Base-by-base conservation (phyloP, 1,140 invertebrate genomes). In the Drosophila athabasca region DNA sequence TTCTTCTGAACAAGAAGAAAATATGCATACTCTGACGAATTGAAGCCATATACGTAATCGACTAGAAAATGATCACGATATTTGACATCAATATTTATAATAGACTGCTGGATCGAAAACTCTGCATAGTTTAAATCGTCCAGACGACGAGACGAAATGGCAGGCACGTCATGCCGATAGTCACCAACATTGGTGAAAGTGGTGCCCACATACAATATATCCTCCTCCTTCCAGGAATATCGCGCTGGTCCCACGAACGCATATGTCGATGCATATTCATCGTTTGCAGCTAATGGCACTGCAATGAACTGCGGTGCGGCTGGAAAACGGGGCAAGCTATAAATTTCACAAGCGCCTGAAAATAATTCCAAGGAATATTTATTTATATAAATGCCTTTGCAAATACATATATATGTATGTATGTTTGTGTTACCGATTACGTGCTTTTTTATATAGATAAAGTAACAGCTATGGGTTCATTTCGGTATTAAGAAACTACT, bases 1-100 rank as follows among this genome's bases (percentile, higher is more conserved):
- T 96, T 95, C 91, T 98, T 98, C 92, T 99, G 98, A 19, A 99
- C 97, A 44, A 98, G 95, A 11, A 98, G 94, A 93, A 99, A 98
- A 92, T 99, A 99, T 3, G 97, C 97, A 93, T 97, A 99, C 66
- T 97, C 96, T 81, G 95, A 97, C 2, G 97, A 96, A 92, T 98
- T 97, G 90, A 99, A 99, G 9, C 98, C 98, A 92, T 98, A 98
- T 2, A 99, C 94, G 92, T 99, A 99, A 87, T 97, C 95, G 19
- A 99, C 97, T 6, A 98, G 93, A 92, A 98, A 98, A 90, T 98
- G 97, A 92, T 98, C 97, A 61, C 97, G 94, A 92, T 98, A 98
- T 90, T 98, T 98, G 9, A 98, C 97, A 93, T 98, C 97, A 62
- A 98, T 98, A 74, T 95, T 95, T n/a, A 98, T 93, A 48, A 95